phyloP scores from a whole-genome alignment of 2,113 vertebrate species.

The Melanerpes formicivorus region DNA sequence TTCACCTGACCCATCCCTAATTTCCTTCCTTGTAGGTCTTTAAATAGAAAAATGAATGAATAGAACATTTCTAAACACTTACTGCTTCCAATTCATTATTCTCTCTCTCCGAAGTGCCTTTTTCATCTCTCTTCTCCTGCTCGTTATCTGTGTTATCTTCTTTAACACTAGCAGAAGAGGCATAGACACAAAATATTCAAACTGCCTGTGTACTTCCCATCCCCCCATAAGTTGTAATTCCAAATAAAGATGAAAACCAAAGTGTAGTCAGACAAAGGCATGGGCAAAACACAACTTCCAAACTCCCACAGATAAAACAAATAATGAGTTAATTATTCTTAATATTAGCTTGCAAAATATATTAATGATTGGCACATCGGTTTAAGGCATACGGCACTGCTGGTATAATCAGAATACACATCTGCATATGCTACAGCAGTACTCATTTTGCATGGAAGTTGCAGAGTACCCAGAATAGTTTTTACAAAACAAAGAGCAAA shows the following conservation, averaged over 20 bases:
- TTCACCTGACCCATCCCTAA: not conserved
- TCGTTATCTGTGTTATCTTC: conserved; percentile 90
- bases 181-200: conserved; percentile 11
- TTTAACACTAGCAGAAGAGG: conserved; percentile 79
- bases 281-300: conserved; percentile 40
- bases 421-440: not conserved
- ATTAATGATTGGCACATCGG: not conserved
- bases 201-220: not conserved
- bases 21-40: not conserved
- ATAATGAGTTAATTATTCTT: not conserved
- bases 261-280: not conserved
- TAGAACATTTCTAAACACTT: conserved; percentile 52
- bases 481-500: not conserved
- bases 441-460: not conserved
- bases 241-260: conserved; percentile 43
- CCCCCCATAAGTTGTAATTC: conserved; percentile 6
- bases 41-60: not conserved
- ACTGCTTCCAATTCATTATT: conserved; percentile 84
- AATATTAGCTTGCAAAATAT: not conserved
- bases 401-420: not conserved
- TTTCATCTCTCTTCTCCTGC: conserved; percentile 88
- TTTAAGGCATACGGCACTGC: not conserved
- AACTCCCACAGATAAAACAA: not conserved
- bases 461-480: not conserved
- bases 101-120: conserved; percentile 79